Base-by-base conservation (phyloP, 1,140 invertebrate genomes). In the Triops longicaudatus region DNA sequence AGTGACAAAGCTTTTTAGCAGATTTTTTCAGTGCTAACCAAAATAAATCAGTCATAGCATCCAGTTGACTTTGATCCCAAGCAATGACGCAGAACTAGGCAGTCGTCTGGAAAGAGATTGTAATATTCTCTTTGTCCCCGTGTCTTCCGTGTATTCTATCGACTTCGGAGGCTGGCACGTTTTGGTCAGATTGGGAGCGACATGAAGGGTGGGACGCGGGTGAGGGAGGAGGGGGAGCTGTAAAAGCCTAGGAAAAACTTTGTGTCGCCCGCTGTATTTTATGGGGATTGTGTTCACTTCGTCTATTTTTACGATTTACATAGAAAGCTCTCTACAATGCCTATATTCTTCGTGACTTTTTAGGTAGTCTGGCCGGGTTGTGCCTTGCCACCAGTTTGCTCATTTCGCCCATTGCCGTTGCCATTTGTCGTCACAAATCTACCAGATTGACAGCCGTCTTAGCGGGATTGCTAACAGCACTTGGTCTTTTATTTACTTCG, bases 381-480 rank as follows among this genome's bases (percentile, higher is more conserved):
- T 93, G 92, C n/a, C 90, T 92, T 12, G 91, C 91, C 42, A 89
- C 94, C 7, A 90, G 92, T 0, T 85, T 95, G 1, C 87, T 95
- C 17, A 85, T 95, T 74, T 93, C 93, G 0, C 93, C 93, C 0
- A 87, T 95, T 72, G 92, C 93, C 12, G 91, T 95, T 77, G 91
- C 92, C 9, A 89, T 95, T 80, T 95, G 94, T 83, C 88, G 92
- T 79, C 87, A 91, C 80, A 95, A 94, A 85, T 93, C 92, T 28
- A 94, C 93, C 0, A 87, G 93, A 76, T 88, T 95, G n/a, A 93
- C 92, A 3, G 93, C 93, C 1, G 92, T 96, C 1, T 89, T 95
- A 79, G 93, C 93, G 43, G 93, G 93, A 10, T 87, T 96, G 75
- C 89, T 95, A 26, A 91, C 92, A 1, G 92, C 93, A 0, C 86